Conservation (phyloP, 35 echinoderm and acorn worm genomes). For the Heliocidaris erythrogramma region DNA sequence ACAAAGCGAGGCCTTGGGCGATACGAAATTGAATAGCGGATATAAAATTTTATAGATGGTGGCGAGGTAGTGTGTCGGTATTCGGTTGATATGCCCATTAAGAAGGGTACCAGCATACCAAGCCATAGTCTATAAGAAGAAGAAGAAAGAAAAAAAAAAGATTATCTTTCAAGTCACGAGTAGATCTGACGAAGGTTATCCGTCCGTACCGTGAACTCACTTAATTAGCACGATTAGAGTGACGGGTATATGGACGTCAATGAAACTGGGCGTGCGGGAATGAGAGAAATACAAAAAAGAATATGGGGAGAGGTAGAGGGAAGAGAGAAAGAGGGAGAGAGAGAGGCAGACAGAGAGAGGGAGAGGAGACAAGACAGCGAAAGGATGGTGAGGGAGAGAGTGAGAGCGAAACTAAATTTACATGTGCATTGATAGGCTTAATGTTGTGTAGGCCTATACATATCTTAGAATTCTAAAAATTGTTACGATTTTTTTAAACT, state of each 20-base stretch:
- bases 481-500: no score
- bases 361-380: neutral
- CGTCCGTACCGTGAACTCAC: neutral
- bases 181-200: neutral
- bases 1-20: neutral
- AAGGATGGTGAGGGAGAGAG: no score
- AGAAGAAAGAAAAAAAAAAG: neutral
- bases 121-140: neutral
- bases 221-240: neutral
- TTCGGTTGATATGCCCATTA: neutral
- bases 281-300: neutral
- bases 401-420: no score
- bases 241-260: neutral
- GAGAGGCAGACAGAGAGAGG: neutral
- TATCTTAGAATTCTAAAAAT: no score
- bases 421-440: no score
- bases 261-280: neutral
- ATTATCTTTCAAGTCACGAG: neutral
- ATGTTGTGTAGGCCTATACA: no score
- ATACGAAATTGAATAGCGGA: neutral
- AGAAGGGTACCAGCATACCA: neutral
- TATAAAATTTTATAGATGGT: slow-evolving; percentile 1
- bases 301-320: neutral
- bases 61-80: slow-evolving; percentile 13
- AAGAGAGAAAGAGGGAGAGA: neutral